These are phyloP conservation scores for Carpatolechia fugitivella DNA, from an alignment of 2,888 invertebrate genomes.

Conservation along the genomic window DNA sequence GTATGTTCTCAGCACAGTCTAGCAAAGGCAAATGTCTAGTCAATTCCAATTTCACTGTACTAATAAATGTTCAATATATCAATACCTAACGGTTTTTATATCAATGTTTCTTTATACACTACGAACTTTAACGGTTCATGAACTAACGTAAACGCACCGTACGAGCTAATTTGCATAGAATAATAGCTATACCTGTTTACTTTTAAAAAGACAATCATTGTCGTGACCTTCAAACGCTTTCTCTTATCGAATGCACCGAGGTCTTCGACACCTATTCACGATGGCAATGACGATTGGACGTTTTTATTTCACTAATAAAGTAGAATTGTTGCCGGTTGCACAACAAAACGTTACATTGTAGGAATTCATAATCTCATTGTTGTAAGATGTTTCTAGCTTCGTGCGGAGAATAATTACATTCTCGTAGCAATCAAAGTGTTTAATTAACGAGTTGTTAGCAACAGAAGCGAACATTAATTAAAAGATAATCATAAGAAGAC, in stretches of 20 bases:
- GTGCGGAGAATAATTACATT: neutral
- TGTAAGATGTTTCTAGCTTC: neutral
- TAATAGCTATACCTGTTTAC: too few relatives aligned
- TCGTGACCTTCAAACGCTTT: conserved; percentile 17
- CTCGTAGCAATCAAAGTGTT: neutral
- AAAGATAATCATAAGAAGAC: neutral
- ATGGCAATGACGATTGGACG: conserved; percentile 23
- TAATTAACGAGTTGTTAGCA: neutral
- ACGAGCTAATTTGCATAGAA: neutral
- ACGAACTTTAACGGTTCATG: neutral
- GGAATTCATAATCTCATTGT: conserved; percentile 1
- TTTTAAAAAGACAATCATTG: neutral
- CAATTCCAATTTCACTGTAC: too few relatives aligned
- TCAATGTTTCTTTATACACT: too few relatives aligned
- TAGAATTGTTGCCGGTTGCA: neutral
- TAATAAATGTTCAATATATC: too few relatives aligned
- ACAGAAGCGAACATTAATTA: neutral
- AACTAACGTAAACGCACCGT: neutral
- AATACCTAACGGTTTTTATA: too few relatives aligned
- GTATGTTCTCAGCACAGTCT: too few relatives aligned
- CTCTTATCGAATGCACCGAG: conserved; percentile 23
- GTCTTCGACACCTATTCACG: conserved; percentile 25
- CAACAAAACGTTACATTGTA: neutral
- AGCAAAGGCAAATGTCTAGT: too few relatives aligned
- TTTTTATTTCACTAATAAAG: neutral